Base-by-base conservation (phyloP, 1,140 invertebrate genomes). In the Ceratitis capitata region DNA sequence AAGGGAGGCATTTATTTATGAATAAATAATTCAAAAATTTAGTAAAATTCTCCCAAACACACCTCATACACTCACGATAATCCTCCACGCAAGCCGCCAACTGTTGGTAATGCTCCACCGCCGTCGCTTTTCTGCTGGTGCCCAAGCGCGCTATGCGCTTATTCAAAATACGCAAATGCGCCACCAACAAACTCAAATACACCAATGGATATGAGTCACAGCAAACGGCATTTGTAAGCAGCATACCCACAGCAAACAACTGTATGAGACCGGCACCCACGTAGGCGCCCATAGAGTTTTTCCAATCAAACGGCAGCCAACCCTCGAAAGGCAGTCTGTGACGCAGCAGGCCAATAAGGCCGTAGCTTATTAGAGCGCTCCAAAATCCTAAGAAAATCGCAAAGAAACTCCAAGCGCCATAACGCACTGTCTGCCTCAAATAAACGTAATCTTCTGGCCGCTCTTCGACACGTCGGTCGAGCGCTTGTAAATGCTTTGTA, bases 301-400 rank as follows among this genome's bases (percentile, higher is more conserved):
- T 23, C 82, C 82, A 83, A 51, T 83, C 82, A 26, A 83, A 83
- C 0, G 47, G 82, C 26, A 83, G 16, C 82, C 82, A 83, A n/a
- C 82, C 82, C 23, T 83, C 82, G 23, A 83, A 83, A 5, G 49
- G 82, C 23, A 83, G 45, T 16, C n/a, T 35, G 12, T 83, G 45
- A 23, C 35, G 35, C 69, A 78, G 2, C 1, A 78, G n/a, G 4
- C 39, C 23, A 23, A 78, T 1, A 3, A 78, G 35, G 1, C 69
- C 69, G 5, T 69, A 69, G 29, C 35, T 9, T 1, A 78, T 19
- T 23, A 45, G 12, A 47, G n/a, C 42, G 4, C 10, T n/a, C 69
- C 35, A 78, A 42, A 45, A 78, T 9, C 16, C 35, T 9, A 45
- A n/a, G 2, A 45, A 45, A 47, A 10, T 10, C 7, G 39, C 2